phyloP scores from a whole-genome alignment of 2,888 invertebrate genomes.

The Thumatha senex region DNA sequence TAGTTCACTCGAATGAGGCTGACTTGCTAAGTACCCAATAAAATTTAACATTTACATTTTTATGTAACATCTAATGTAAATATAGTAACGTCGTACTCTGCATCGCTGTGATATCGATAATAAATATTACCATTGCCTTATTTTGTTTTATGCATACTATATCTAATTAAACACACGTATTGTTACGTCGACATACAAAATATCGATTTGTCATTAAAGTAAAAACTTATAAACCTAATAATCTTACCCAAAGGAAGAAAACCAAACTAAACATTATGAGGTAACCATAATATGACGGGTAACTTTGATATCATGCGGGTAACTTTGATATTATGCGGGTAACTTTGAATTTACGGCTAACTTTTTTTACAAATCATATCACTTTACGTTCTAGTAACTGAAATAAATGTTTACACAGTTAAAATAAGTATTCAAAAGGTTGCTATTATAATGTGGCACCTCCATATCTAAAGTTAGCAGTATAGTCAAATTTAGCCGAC shows the following conservation, averaged over 20 bases:
- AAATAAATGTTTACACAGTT: neutral
- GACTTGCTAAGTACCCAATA: neutral
- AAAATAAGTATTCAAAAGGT: too few relatives aligned
- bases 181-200: slow-evolving; percentile 22
- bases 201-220: slow-evolving; percentile 14
- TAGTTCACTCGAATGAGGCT: neutral
- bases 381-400: neutral
- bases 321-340: neutral
- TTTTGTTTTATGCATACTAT: slow-evolving; percentile 39
- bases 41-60: too few relatives aligned
- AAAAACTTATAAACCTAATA: neutral
- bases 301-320: neutral
- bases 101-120: slow-evolving; percentile 61
- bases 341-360: neutral
- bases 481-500: neutral
- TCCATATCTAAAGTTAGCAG: neutral
- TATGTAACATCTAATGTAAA: too few relatives aligned
- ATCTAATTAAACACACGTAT: slow-evolving; percentile 18
- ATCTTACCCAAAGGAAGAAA: neutral
- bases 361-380: neutral
- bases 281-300: neutral
- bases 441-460: too few relatives aligned
- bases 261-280: neutral
- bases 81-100: slow-evolving; percentile 22
- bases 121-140: slow-evolving; percentile 49